These are phyloP conservation scores for Cygnus olor DNA, from an alignment of 2,797 vertebrate genomes.

Conservation along the genomic window DNA sequence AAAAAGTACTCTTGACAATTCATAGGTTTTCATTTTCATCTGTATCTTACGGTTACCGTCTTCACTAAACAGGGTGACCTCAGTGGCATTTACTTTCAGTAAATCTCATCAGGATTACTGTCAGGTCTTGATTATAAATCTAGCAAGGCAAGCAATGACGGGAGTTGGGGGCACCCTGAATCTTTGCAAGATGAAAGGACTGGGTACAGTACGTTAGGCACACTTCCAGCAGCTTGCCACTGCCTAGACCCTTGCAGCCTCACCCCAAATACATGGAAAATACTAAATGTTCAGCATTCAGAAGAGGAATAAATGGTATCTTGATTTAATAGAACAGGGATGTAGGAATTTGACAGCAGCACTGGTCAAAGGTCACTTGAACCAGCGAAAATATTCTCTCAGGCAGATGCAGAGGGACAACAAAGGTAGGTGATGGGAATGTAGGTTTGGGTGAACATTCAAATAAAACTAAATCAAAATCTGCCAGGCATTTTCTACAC, in stretches of 20 bases:
- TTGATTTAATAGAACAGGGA: background rate
- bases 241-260: background rate
- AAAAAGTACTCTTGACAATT: background rate
- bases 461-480: background rate
- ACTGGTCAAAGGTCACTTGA: background rate
- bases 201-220: background rate
- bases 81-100: background rate
- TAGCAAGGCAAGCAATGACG: background rate
- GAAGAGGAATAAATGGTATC: background rate
- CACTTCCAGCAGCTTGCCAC: background rate
- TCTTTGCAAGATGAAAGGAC: background rate
- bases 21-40: background rate
- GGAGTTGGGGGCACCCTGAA: background rate
- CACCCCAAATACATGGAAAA: background rate
- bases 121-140: background rate
- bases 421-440: background rate
- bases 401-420: background rate
- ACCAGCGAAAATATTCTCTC: background rate
- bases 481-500: background rate
- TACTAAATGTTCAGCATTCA: background rate
- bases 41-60: background rate
- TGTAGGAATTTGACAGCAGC: background rate
- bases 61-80: background rate
- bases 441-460: background rate
- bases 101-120: background rate